Evolutionary conservation across 2,113 vertebrate species (phyloP), one percentile per base, ranked within the genome.

Genomic region (Leucopsar rothschildi): DNA sequence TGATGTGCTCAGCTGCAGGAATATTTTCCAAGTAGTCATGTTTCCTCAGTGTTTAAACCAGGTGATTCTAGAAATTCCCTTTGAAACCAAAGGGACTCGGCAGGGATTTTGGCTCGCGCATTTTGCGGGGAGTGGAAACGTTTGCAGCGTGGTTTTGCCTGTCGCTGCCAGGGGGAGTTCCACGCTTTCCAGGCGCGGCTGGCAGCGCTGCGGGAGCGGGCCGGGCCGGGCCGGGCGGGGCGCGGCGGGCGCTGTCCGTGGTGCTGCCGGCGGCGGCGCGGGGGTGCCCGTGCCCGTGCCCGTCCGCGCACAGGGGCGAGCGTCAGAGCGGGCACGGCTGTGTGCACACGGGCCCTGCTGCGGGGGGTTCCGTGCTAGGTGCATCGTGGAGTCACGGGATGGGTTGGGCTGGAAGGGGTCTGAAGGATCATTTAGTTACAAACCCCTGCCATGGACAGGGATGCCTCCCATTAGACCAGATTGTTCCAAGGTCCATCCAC

Each of bases 181-280:
- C 17, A 1, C 0, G 29, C 8, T 33, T 24, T 9, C 7, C 60
- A 2, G 17, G 69, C 53, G 0, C 1, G 9, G 20, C 49, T 4
- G 13, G 4, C 1, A 4, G 40, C 56, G 1, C 12, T 1, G 2
- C 31, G 15, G 47, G 57, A 21, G 37, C 77, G 61, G 66, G 29
- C 9, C 5, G 11, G 27, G 35, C 5, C 21, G 28, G 39, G 45
- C 35, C 59, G 68, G 45, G 31, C 53, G 5, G 28, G 52, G 22
- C 5, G 33, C 4, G 10, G 21, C n/a, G n/a, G 68, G 97, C 98
- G 98, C 99, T 99, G 98, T 99, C 99, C 99, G 86, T 98, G 99
- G 99, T 99, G 97, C 99, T 99, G 98, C 44, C 29, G 24, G 22
- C 23, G 31, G 33, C 5, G 12, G 20, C 7, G 16, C 11, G 29